These are phyloP conservation scores for Cynocephalus volans DNA, from an alignment of 2,113 vertebrate species.

Conservation along the genomic window DNA sequence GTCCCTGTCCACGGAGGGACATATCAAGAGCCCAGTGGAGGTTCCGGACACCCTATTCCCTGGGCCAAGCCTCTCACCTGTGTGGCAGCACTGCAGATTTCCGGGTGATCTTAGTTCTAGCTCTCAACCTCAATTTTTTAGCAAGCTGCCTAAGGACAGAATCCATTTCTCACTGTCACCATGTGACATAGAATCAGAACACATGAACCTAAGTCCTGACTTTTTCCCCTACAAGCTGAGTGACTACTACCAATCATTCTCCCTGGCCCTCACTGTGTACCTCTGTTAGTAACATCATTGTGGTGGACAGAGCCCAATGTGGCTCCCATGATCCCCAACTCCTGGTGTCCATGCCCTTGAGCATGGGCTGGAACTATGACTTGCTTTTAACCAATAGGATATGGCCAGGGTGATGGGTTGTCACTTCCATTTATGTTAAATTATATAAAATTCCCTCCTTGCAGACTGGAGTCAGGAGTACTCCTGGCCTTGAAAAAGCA, in stretches of 20 bases:
- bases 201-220: neutral
- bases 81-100: neutral
- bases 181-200: neutral
- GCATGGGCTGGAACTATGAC: neutral
- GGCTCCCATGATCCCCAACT: neutral
- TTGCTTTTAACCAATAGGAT: neutral
- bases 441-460: neutral
- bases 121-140: neutral
- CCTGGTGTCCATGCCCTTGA: neutral
- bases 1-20: neutral
- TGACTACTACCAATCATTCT: neutral
- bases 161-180: neutral
- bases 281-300: neutral
- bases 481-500: neutral
- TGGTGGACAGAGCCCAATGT: neutral
- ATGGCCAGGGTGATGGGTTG: neutral
- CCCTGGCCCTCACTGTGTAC: neutral
- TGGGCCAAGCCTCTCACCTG: neutral
- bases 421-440: neutral
- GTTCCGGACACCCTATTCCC: neutral
- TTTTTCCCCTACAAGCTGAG: neutral
- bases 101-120: neutral
- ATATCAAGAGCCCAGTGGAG: neutral
- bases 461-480: neutral
- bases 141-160: neutral